Conservation (phyloP, 1,140 invertebrate genomes). For the Drosophila tropicalis region DNA sequence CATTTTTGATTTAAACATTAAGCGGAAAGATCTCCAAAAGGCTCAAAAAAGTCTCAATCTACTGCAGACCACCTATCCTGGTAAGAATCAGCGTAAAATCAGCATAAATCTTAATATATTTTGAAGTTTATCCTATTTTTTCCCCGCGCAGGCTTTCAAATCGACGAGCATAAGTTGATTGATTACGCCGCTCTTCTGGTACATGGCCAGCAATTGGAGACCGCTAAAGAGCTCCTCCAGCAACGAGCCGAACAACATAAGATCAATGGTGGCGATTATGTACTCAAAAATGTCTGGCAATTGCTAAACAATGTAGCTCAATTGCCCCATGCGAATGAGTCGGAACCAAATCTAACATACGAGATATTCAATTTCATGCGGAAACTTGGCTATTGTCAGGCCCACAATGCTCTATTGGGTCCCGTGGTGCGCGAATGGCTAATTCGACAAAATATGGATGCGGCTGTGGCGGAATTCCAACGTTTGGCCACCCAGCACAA, state of each 20-base stretch:
- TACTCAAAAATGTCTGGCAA: slow-evolving; percentile 81
- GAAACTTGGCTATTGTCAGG: slow-evolving; percentile 82
- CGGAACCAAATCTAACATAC: slow-evolving; percentile 47
- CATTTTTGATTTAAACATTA: slow-evolving; percentile 83
- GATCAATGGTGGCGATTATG: slow-evolving; percentile 54
- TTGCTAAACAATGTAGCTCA: slow-evolving; percentile 83
- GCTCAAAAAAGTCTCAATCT: slow-evolving; percentile 74
- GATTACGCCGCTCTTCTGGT: slow-evolving; percentile 83
- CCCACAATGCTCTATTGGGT: slow-evolving; percentile 82
- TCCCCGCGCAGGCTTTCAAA: slow-evolving; percentile 69
- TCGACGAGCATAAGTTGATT: slow-evolving; percentile 85
- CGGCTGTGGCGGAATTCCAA: slow-evolving; percentile 80
- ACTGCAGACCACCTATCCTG: slow-evolving; percentile 65
- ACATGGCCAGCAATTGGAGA: slow-evolving; percentile 72
- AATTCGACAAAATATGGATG: slow-evolving; percentile 77
- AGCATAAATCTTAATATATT: no score
- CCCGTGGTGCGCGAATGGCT: slow-evolving; percentile 84
- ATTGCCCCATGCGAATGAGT: slow-evolving; percentile 42
- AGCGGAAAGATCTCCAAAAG: slow-evolving; percentile 72
- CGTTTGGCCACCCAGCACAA: slow-evolving; percentile 73
- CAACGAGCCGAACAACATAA: slow-evolving; percentile 49
- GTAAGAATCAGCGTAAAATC: slow-evolving; percentile 29
- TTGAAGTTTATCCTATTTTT: neutral
- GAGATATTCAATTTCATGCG: slow-evolving; percentile 75
- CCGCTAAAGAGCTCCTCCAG: slow-evolving; percentile 82